Conservation (phyloP, 2,888 invertebrate genomes). For the Ectemnius continuus region DNA sequence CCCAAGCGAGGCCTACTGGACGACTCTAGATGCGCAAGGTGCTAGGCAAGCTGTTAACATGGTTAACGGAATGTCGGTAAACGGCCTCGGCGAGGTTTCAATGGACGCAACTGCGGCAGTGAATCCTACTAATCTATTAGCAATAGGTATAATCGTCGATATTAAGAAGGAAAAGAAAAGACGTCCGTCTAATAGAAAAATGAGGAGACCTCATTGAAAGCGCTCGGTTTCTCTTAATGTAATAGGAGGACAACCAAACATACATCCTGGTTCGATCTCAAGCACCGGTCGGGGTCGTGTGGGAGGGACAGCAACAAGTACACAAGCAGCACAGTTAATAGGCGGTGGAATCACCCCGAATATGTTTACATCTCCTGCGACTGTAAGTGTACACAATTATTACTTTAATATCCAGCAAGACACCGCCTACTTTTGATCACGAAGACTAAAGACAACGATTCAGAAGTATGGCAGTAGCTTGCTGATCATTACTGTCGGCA, state of each 20-base stretch:
- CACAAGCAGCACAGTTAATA: conserved; percentile 82
- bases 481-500: conserved; percentile 38
- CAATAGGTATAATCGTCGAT: conserved; percentile 67
- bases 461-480: conserved; percentile 42
- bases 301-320: conserved; percentile 82
- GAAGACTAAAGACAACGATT: neutral
- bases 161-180: neutral
- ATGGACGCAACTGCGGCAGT: conserved; percentile 84
- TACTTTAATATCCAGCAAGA: conserved; percentile 55
- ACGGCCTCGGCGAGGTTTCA: conserved; percentile 86
- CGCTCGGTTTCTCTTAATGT: conserved; percentile 9
- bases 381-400: conserved; percentile 68
- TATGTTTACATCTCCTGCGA: conserved; percentile 80
- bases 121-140: conserved; percentile 78
- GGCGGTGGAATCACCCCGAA: conserved; percentile 86
- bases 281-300: conserved; percentile 82
- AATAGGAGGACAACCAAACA: conserved; percentile 80
- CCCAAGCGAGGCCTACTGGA: conserved; percentile 96
- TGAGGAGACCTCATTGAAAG: neutral
- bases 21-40: conserved; percentile 88
- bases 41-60: conserved; percentile 84
- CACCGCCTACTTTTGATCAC: conserved; percentile 30
- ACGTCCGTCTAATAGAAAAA: too few species aligned
- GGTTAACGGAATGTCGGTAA: conserved; percentile 87
- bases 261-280: conserved; percentile 83